Base-by-base conservation (phyloP, 2,888 invertebrate genomes). In the Helleia helle region DNA sequence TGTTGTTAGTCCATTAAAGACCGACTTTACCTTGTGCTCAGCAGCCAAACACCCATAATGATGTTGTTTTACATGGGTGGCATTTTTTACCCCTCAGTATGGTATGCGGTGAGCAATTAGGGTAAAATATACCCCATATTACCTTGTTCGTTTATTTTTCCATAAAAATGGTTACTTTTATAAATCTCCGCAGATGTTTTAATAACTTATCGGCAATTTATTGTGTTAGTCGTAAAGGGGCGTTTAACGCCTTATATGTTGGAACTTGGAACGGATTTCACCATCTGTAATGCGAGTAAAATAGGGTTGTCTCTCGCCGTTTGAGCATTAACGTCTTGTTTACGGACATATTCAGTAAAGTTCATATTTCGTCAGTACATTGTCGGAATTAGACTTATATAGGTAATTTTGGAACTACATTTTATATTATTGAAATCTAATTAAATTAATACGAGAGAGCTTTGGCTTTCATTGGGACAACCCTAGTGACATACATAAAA, bases 401-500 rank as follows among this genome's bases (percentile, higher is more conserved):
- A n/a, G n/a, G n/a, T n/a, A n/a, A n/a, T n/a, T n/a, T n/a, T n/a
- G n/a, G n/a, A n/a, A n/a, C n/a, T n/a, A n/a, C n/a, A n/a, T n/a
- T n/a, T n/a, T n/a, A n/a, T n/a, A n/a, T n/a, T n/a, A n/a, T n/a
- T n/a, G n/a, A n/a, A n/a, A n/a, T n/a, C n/a, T n/a, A n/a, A n/a
- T n/a, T n/a, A n/a, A n/a, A n/a, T n/a, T n/a, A n/a, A n/a, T n/a
- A n/a, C n/a, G n/a, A n/a, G n/a, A n/a, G n/a, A n/a, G n/a, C n/a
- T n/a, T n/a, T n/a, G n/a, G n/a, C n/a, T n/a, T n/a, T n/a, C n/a
- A n/a, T n/a, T n/a, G n/a, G 11, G n/a, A 22, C 34, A 34, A 22
- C 34, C 34, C 34, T 34, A n/a, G n/a, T n/a, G n/a, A n/a, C n/a
- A 12, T 22, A 22, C 34, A 34, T 34, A 34, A 34, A 34, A 34